These are phyloP conservation scores for Capreolus pygargus DNA, from an alignment of 2,113 vertebrate species.

Conservation along the genomic window DNA sequence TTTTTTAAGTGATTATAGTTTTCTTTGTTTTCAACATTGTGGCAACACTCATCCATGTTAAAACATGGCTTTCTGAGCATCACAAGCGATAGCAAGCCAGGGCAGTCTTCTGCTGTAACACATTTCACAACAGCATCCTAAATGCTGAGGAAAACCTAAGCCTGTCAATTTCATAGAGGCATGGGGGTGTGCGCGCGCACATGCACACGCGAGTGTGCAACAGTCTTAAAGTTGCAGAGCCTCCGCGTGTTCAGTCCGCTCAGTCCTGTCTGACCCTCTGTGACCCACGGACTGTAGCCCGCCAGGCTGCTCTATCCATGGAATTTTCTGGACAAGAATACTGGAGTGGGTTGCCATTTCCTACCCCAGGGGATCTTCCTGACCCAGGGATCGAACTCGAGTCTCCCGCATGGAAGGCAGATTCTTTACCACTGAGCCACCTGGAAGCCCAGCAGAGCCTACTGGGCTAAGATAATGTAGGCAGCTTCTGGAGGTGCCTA, in stretches of 20 bases:
- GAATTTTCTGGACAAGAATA: not conserved
- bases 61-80: not conserved
- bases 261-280: not conserved
- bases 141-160: not conserved
- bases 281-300: not conserved
- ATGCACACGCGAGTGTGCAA: fast-evolving
- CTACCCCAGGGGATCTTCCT: not conserved
- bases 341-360: not conserved
- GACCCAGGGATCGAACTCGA: not conserved
- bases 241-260: no score
- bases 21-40: not conserved
- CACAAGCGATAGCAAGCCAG: not conserved
- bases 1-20: not conserved
- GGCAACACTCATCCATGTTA: not conserved
- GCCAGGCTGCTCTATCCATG: not conserved
- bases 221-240: not conserved
- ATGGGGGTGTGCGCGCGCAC: fast-evolving
- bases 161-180: not conserved
- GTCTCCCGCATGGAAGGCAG: not conserved
- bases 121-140: not conserved
- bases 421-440: not conserved
- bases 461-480: not conserved
- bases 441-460: not conserved
- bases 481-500: not conserved
- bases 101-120: no score